A percentile compares a stretch with the other conserved stretches of the same genome.
These are phyloP conservation scores for Cottus gobio DNA, from an alignment of 2,113 vertebrate genomes.

Conservation along the genomic window DNA sequence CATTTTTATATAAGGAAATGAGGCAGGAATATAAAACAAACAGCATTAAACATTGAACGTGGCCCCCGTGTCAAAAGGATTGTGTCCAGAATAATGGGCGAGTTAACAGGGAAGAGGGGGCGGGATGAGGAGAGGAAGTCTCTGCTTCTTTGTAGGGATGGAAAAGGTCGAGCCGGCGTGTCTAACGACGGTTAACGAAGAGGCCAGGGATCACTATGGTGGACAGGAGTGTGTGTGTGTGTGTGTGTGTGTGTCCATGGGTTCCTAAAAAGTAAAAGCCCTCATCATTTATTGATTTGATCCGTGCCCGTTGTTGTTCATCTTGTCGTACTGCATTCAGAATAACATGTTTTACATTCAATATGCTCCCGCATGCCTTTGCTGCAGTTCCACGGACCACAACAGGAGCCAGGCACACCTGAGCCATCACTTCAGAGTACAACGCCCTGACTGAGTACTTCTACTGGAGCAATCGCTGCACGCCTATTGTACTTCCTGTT, in stretches of 20 bases:
- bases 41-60: conserved; percentile 86
- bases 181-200: conserved; percentile 21
- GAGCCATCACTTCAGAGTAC: conserved; percentile 46
- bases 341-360: conserved; percentile 54
- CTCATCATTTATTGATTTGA: conserved; percentile 62
- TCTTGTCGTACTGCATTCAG: conserved; percentile 52
- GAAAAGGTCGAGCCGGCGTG: conserved; percentile 59
- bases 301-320: conserved; percentile 51
- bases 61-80: conserved; percentile 75
- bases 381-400: conserved; percentile 34
- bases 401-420: conserved; percentile 45
- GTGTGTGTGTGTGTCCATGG: conserved; percentile 4
- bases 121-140: conserved; percentile 35
- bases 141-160: conserved; percentile 36
- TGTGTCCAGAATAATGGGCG: conserved; percentile 70
- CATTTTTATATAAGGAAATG: conserved; percentile 87
- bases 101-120: conserved; percentile 52
- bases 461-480: conserved; percentile 1
- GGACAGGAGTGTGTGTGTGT: not conserved
- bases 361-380: conserved; percentile 23
- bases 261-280: conserved; percentile 52
- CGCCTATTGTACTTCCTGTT: conserved; percentile 1
- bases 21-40: conserved; percentile 87
- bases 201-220: not conserved
- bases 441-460: conserved; percentile 22